Evolutionary conservation across 2,113 vertebrate genomes (phyloP), one percentile per base, ranked within the genome.

Genomic region (Vidua macroura): DNA sequence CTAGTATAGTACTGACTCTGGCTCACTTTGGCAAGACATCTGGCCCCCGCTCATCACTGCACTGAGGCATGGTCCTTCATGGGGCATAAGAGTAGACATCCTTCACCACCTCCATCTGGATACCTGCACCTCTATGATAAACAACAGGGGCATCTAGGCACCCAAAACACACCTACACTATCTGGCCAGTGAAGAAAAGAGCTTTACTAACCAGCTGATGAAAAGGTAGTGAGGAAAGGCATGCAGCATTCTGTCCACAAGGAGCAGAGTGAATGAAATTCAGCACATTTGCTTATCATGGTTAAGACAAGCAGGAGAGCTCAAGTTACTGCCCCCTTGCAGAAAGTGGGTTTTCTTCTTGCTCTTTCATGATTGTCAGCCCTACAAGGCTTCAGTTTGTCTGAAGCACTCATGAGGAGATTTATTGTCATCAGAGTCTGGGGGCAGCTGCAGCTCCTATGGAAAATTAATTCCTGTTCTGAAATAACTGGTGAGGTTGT

Each of bases 401-500:
- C 68, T 94, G 76, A 93, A 95, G 56, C 13, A 77, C 2, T 6
- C 15, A 44, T 56, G 52, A 95, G 48, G 41, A 91, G 60, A 86
- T 88, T 88, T 77, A 67, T 81, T 55, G 85, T 52, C 68, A 67
- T 41, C 68, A 48, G 35, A 89, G 49, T 72, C 44, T 64, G 58
- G 41, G 28, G 69, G 70, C 86, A 95, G 70, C 23, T 84, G 63
- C 64, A 89, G 53, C 20, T 84, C 43, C 76, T 72, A 83, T 49
- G 37, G 41, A 86, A 91, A 95, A 91, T 48, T 4, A 92, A 92
- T 82, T 82, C 44, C 69, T 63, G 21, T 77, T 92, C 88, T 81
- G 83, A 96, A 96, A 84, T 64, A 91, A 83, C 35, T 72, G n/a
- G 56, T 76, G 66, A 82, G 21, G n/a, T 86, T 87, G 73, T 76